These are phyloP conservation scores for Hippocampus zosterae DNA, from an alignment of 2,113 vertebrate genomes.

Conservation along the genomic window DNA sequence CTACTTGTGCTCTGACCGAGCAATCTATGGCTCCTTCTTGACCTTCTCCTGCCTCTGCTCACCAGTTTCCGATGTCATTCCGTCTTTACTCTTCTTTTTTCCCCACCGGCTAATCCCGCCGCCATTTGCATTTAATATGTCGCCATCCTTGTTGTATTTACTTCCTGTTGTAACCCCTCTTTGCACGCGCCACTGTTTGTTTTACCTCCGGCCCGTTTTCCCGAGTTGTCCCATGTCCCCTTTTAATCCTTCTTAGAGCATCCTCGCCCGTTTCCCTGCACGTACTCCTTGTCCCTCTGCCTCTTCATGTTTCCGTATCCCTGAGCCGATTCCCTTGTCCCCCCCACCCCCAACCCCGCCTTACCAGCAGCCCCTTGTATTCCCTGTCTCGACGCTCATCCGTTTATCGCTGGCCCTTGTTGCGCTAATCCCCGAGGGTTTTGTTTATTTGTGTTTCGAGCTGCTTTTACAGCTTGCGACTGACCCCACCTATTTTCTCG, in stretches of 20 bases:
- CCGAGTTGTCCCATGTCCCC: slow-evolving; percentile 17
- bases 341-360: slow-evolving; percentile 18
- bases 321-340: slow-evolving; percentile 44
- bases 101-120: not conserved
- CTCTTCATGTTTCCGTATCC: slow-evolving; percentile 39
- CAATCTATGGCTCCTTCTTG: not conserved
- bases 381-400: slow-evolving; percentile 59
- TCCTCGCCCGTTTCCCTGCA: slow-evolving; percentile 9
- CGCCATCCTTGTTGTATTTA: slow-evolving; percentile 24
- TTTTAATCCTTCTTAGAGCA: slow-evolving; percentile 33
- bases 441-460: slow-evolving; percentile 81
- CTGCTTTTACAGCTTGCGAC: slow-evolving; percentile 77
- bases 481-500: slow-evolving; percentile 80
- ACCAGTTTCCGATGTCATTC: not conserved
- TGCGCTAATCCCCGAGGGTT: slow-evolving; percentile 71
- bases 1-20: too few relatives aligned
- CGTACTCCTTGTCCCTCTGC: slow-evolving; percentile 24
- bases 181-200: slow-evolving; percentile 12
- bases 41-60: not conserved
- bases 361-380: slow-evolving; percentile 49
- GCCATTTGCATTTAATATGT: slow-evolving; percentile 3
- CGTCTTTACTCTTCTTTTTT: not conserved
- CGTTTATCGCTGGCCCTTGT: slow-evolving; percentile 70
- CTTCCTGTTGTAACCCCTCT: not conserved
- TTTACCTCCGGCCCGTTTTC: slow-evolving; percentile 33